These are phyloP conservation scores for Carcina quercana DNA, from an alignment of 2,888 invertebrate genomes.

Conservation along the genomic window DNA sequence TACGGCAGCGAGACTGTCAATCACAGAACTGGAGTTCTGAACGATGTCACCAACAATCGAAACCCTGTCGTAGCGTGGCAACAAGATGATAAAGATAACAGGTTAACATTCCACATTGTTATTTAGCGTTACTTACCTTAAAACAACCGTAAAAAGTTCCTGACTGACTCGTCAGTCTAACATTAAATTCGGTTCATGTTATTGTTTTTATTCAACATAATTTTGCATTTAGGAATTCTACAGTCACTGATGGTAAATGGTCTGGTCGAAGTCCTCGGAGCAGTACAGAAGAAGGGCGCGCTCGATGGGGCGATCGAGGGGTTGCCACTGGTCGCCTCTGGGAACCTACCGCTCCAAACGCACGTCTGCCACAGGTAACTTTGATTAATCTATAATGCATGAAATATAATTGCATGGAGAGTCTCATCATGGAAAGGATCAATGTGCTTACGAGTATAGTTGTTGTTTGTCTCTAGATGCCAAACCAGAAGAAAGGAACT, in stretches of 20 bases:
- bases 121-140: not conserved
- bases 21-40: constrained; percentile 47
- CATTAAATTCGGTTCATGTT: too few relatives aligned
- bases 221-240: not conserved
- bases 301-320: constrained; percentile 83
- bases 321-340: constrained; percentile 80
- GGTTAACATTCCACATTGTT: constrained; percentile 24
- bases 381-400: not conserved
- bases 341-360: constrained; percentile 74
- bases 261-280: constrained; percentile 51
- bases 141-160: not conserved
- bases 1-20: constrained; percentile 86
- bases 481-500: constrained; percentile 65
- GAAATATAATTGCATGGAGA: too few relatives aligned
- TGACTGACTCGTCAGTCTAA: not conserved
- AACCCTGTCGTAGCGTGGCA: constrained; percentile 64
- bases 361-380: constrained; percentile 61
- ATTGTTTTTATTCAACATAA: not conserved
- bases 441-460: too few relatives aligned
- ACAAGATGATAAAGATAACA: constrained; percentile 50
- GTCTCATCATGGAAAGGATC: too few relatives aligned
- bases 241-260: constrained; percentile 27
- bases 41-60: constrained; percentile 28
- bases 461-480: constrained; percentile 50
- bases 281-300: constrained; percentile 74